phyloP scores from a whole-genome alignment of 2,888 invertebrate species.

The Lamellibrachia columna region DNA sequence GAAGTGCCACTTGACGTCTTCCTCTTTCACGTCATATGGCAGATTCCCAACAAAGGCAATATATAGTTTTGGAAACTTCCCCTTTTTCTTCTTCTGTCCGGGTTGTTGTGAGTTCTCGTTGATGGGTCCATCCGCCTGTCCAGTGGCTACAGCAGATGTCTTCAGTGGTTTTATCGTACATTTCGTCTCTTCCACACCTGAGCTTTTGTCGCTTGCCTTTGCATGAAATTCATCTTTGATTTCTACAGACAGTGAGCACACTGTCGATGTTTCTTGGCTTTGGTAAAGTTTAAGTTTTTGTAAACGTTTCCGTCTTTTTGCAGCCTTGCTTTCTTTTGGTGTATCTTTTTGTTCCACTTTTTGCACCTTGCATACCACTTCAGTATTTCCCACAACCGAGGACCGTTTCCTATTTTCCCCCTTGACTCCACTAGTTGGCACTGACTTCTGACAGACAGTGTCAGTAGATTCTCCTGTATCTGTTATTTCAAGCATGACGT shows the following conservation, averaged over 20 bases:
- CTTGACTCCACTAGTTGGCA: not conserved
- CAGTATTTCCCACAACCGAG: not conserved
- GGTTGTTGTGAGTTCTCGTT: not conserved
- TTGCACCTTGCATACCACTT: not conserved
- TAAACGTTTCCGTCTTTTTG: conserved; percentile 10
- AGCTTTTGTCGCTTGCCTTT: not conserved
- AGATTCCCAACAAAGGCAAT: conserved; percentile 10
- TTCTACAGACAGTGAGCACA: not conserved
- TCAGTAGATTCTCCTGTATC: not conserved
- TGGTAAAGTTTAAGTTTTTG: conserved; percentile 8
- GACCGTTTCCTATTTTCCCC: not conserved
- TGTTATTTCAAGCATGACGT: not conserved
- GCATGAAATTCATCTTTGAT: not conserved
- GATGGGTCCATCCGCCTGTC: not conserved
- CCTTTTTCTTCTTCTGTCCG: not conserved
- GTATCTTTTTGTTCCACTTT: not conserved
- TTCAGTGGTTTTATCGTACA: not conserved
- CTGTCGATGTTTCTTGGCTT: not conserved
- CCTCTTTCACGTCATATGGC: not conserved
- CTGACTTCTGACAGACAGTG: not conserved
- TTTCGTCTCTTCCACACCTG: not conserved
- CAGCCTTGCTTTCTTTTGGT: not conserved
- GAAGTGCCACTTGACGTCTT: not conserved
- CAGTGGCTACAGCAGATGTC: not conserved
- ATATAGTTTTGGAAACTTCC: not conserved